A percentile compares a stretch with the other conserved stretches of the same genome.
Evolutionary conservation across 2,113 vertebrate genomes (phyloP).

Genomic region (Gymnocephalus cernua): DNA sequence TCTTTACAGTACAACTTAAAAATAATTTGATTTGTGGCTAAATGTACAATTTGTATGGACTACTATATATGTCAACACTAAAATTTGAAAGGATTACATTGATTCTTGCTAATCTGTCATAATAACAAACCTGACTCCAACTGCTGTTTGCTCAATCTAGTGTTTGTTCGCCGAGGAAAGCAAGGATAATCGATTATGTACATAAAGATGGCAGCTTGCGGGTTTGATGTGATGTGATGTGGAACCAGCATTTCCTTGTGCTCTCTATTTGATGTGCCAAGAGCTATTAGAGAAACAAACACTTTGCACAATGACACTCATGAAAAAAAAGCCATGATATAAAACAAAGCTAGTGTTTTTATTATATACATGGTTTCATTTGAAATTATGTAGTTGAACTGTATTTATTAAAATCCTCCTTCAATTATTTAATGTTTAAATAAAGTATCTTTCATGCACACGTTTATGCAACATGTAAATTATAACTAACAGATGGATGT

Average conservation of each 20-base stretch:
- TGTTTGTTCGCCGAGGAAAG: constrained; percentile 9
- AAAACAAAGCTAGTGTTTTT: neutral
- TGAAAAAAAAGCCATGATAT: constrained; percentile 18
- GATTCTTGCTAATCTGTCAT: constrained; percentile 15
- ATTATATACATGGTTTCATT: neutral
- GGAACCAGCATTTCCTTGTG: constrained; percentile 42
- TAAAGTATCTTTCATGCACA: neutral
- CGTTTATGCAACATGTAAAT: neutral
- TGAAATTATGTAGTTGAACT: neutral
- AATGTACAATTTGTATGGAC: constrained; percentile 7
- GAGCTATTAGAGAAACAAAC: constrained; percentile 39
- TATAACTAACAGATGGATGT: neutral
- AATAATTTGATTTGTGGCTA: constrained; percentile 21
- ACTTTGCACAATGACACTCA: neutral
- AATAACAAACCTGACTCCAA: constrained; percentile 26
- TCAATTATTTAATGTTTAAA: neutral
- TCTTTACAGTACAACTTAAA: constrained; percentile 32
- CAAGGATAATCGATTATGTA: constrained; percentile 45
- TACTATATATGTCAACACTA: neutral
- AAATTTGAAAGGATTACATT: constrained; percentile 15
- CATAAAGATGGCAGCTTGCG: constrained; percentile 46
- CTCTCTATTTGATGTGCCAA: constrained; percentile 49
- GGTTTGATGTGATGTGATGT: constrained; percentile 53
- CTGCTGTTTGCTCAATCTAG: constrained; percentile 20
- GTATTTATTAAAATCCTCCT: neutral